These are phyloP conservation scores for Vesta saturnalis DNA, from an alignment of 2,888 invertebrate species.

Conservation along the genomic window DNA sequence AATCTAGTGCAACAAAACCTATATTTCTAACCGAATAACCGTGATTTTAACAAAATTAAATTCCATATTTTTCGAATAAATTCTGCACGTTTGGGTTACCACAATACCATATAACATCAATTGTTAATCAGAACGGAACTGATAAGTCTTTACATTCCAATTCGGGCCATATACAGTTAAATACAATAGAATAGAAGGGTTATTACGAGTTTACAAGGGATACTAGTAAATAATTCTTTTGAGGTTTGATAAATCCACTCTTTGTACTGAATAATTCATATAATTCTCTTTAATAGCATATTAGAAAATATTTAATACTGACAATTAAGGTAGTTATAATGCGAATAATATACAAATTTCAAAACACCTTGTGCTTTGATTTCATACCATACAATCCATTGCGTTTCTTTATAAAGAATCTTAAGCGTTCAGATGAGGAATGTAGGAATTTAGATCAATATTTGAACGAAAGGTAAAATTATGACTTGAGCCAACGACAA, in stretches of 20 bases:
- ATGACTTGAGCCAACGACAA: slow-evolving; percentile 34
- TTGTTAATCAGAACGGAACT: neutral
- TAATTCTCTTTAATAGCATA: neutral
- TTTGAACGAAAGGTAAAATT: slow-evolving; percentile 30
- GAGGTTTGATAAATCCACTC: neutral
- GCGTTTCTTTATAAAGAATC: slow-evolving; percentile 33
- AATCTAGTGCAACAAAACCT: too few species aligned
- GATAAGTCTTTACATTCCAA: neutral
- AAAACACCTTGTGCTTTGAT: slow-evolving; percentile 19
- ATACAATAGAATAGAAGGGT: neutral
- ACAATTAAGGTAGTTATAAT: neutral
- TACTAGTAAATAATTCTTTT: too few species aligned
- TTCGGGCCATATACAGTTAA: neutral
- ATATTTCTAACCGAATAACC: too few species aligned
- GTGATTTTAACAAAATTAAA: neutral
- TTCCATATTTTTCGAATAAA: neutral
- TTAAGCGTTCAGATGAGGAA: slow-evolving; percentile 24
- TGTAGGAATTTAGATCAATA: slow-evolving; percentile 30
- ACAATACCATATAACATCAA: neutral
- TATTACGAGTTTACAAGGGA: neutral
- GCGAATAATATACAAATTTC: neutral
- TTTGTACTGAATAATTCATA: neutral
- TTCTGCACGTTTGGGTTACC: neutral
- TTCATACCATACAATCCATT: slow-evolving; percentile 32
- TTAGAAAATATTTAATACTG: neutral